Percentiles rank a stretch among this genome's conserved stretches.
phyloP scores from a whole-genome alignment of 2,888 invertebrate species.

The Mesochorus sp. region DNA sequence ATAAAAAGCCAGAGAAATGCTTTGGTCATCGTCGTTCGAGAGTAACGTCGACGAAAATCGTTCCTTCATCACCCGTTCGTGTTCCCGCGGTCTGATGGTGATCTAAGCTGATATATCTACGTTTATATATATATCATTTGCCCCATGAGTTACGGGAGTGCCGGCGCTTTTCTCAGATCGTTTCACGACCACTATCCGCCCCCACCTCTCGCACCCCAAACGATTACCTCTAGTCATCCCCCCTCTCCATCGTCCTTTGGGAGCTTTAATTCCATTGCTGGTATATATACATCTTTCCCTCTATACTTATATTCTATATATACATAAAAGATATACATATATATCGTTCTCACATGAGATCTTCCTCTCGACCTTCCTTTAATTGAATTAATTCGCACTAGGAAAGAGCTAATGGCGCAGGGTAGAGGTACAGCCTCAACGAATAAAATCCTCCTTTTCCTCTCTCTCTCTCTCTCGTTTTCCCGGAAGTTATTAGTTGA shows the following conservation, averaged over 20 bases:
- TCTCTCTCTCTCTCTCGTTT: too few species aligned
- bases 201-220: neutral
- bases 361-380: slow-evolving; percentile 14
- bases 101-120: neutral
- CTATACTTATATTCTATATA: neutral
- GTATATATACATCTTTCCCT: neutral
- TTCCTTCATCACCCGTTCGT: slow-evolving; percentile 33
- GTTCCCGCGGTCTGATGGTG: slow-evolving; percentile 10
- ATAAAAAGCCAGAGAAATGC: slow-evolving; percentile 24
- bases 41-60: slow-evolving; percentile 25
- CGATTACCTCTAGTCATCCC: slow-evolving; percentile 12
- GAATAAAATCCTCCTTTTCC: neutral
- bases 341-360: neutral
- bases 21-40: neutral
- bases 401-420: slow-evolving; percentile 17
- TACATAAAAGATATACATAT: neutral
- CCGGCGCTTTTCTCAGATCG: slow-evolving; percentile 18
- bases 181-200: slow-evolving; percentile 11
- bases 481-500: neutral
- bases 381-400: slow-evolving; percentile 35
- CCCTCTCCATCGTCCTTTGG: slow-evolving; percentile 10
- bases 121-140: neutral
- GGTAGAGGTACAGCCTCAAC: neutral
- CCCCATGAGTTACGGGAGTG: slow-evolving; percentile 2
- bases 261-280: slow-evolving; percentile 28